phyloP scores from a whole-genome alignment of 2,888 invertebrate genomes.

The Hemithea aestivaria region DNA sequence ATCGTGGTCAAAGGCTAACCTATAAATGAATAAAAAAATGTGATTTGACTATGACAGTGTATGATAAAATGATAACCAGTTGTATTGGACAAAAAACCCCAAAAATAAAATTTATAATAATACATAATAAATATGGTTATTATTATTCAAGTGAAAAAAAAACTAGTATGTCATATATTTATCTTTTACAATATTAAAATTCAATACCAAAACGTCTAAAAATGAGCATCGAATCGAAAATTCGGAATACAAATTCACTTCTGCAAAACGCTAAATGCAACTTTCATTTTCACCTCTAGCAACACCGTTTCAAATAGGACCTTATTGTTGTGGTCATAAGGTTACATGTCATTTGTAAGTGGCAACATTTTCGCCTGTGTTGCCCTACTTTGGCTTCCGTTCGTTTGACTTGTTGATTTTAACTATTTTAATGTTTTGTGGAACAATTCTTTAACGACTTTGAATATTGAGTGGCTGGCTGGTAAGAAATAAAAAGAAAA shows the following conservation, averaged over 20 bases:
- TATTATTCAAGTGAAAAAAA: too few species aligned
- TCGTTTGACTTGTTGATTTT: slow-evolving; percentile 62
- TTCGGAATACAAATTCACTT: slow-evolving; percentile 71
- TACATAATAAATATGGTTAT: too few species aligned
- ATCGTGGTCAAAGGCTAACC: too few species aligned
- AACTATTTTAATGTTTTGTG: slow-evolving; percentile 50
- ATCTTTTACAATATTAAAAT: slow-evolving; percentile 1
- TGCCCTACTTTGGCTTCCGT: slow-evolving; percentile 69
- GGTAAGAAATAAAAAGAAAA: too few species aligned
- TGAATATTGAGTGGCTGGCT: slow-evolving; percentile 4
- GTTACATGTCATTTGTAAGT: slow-evolving; percentile 30
- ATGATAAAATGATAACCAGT: too few species aligned
- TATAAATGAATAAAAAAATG: too few species aligned
- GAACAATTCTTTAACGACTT: slow-evolving; percentile 31
- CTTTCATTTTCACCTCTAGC: slow-evolving; percentile 68
- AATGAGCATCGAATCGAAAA: slow-evolving; percentile 27
- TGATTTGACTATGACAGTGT: too few species aligned
- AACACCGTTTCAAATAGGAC: slow-evolving; percentile 31
- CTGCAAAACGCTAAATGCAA: slow-evolving; percentile 64
- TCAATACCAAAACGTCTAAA: slow-evolving; percentile 7
- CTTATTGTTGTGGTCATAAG: slow-evolving; percentile 31
- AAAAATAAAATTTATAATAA: too few species aligned
- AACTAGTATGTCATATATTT: too few species aligned
- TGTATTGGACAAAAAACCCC: too few species aligned
- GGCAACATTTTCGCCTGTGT: slow-evolving; percentile 63